Evolutionary conservation across 2,888 invertebrate genomes (phyloP), one percentile per base, ranked within the genome.

Genomic region (Torymus auratus): DNA sequence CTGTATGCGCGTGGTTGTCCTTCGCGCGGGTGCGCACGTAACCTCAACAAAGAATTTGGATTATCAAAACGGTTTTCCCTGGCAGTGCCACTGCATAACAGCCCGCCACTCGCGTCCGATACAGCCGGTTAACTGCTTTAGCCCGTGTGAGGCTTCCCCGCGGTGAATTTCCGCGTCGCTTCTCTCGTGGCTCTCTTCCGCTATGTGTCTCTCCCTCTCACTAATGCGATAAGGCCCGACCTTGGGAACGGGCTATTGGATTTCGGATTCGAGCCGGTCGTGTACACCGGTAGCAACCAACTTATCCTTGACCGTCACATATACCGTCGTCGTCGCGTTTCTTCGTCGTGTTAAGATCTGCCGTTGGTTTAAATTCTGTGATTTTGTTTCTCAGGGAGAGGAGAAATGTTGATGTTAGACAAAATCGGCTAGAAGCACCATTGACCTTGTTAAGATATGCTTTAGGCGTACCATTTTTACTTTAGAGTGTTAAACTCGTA

Each of bases 191-290:
- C 41, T 41, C 62, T 55, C 53, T 55, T 56, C 17, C 41, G 62
- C 12, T 41, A 13, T 67, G 17, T 55, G 20, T 28, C 20, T 60
- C 14, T 23, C 4, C 50, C 60, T 14, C 50, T 52, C 60, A 53
- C 67, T 82, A 78, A 82, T 80, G 58, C 70, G 67, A 80, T 82
- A 70, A 82, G 41, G 56, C 60, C 41, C 23, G 41, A 64, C 82
- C 82, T 80, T 70, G 72, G 52, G 52, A 20, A 65, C 53, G 65
- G 10, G 50, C 58, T 80, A 80, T 82, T 80, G 82, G 74, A 82
- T 82, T 79, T 65, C 61, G 58, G 17, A 64, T 68, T 72, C 68
- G 52, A 68, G 62, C 58, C 55, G 62, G 68, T 72, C 64, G 60
- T 52, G 73, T 52, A 68, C 58, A 73, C 72, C 65, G 65, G 12